Base-by-base conservation (phyloP, 2,113 vertebrate genomes). In the Micronycteris hirsuta region DNA sequence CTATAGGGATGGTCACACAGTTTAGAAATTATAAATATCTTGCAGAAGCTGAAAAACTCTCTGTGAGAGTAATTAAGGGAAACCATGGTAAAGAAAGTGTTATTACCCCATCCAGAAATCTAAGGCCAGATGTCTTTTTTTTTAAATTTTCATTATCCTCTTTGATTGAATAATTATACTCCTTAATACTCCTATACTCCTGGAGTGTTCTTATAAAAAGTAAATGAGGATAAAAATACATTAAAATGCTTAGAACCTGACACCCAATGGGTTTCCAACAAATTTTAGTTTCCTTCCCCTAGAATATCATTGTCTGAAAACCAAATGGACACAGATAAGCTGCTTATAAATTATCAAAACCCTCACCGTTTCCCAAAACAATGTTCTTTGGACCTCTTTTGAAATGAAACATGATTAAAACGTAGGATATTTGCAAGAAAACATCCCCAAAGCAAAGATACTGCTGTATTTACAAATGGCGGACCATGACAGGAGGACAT, bases 31-130 rank as follows among this genome's bases (percentile, higher is more conserved):
- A 81, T n/a, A 90, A 94, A 65, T 58, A 14, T 52, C 52, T 16
- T 76, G 0, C 33, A 87, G 52, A 76, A 31, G 74, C 16, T 91
- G 38, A 88, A 76, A 89, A 86, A 14, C 9, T 68, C 45, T 61
- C 68, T n/a, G 45, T 76, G 61, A 91, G 36, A 91, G 17, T 89
- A 93, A 91, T 80, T 88, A 91, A 96, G 12, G 28, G 36, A 96
- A 86, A 13, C 8, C 41, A 70, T 41, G 43, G 45, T 77, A 67
- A 86, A 71, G 28, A 49, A 87, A 83, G 24, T 65, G n/a, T 91
- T 91, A 89, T 49, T 61, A 36, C 26, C 22, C 16, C 74, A 68
- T 74, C 73, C 77, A 81, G 36, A 93, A 41, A 70, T 71, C 45
- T 86, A 26, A 88, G 19, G 68, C 28, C 36, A 95, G 45, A 86